Conservation (phyloP, 1,140 invertebrate species). For the Drosophila oshimai region DNA sequence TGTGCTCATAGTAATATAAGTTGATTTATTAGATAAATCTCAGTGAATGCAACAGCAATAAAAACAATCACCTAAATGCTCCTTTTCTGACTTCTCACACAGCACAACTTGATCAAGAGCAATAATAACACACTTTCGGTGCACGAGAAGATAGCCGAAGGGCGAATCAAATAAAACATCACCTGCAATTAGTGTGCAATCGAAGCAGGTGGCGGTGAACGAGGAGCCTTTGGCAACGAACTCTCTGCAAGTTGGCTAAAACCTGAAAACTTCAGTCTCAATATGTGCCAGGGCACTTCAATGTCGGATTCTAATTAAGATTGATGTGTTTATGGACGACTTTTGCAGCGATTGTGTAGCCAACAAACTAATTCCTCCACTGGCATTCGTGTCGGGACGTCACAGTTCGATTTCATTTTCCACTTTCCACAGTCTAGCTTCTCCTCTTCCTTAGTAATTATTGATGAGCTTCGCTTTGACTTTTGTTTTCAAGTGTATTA, state of each 20-base stretch:
- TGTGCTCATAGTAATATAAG: not conserved
- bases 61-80: constrained; percentile 5
- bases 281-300: constrained; percentile 52
- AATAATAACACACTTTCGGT: not conserved
- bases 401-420: constrained; percentile 18
- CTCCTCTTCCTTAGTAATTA: constrained; percentile 25
- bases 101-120: not conserved
- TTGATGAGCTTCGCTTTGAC: constrained; percentile 45
- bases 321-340: constrained; percentile 64
- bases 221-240: constrained; percentile 22
- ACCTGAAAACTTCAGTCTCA: constrained; percentile 32
- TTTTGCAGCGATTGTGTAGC: constrained; percentile 6
- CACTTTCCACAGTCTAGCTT: constrained; percentile 1
- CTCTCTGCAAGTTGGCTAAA: not conserved
- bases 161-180: constrained; percentile 47
- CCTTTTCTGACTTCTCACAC: not conserved
- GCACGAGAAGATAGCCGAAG: constrained; percentile 1
- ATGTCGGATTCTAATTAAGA: constrained; percentile 70
- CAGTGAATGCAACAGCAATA: too few relatives aligned
- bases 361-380: constrained; percentile 3
- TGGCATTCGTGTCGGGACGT: constrained; percentile 18
- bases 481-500: constrained; percentile 44
- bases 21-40: not conserved
- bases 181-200: constrained; percentile 68
- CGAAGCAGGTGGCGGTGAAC: constrained; percentile 23